phyloP scores from a whole-genome alignment of 2,888 invertebrate species.

The Deladenus siricidicola region DNA sequence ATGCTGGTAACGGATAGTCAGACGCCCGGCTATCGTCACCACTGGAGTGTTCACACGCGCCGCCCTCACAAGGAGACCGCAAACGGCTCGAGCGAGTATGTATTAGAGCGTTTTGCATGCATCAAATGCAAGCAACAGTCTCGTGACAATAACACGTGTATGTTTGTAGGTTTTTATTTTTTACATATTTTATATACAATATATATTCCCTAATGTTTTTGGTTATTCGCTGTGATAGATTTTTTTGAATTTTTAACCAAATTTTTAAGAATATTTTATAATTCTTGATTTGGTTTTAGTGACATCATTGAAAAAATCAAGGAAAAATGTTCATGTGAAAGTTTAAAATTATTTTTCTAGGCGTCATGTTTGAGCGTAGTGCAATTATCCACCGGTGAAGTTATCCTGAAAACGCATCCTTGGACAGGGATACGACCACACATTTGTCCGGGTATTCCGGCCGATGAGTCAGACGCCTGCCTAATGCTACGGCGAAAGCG shows the following conservation, averaged over 20 bases:
- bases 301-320: no score
- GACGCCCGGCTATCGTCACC: constrained; percentile 1
- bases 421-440: constrained; percentile 2
- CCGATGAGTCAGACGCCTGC: constrained; percentile 5
- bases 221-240: no score
- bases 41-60: constrained; percentile 2
- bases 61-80: neutral
- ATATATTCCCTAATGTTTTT: no score
- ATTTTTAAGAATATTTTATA: no score
- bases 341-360: neutral
- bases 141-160: neutral
- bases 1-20: constrained; percentile 1
- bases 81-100: neutral
- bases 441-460: neutral
- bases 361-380: neutral
- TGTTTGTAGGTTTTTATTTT: neutral
- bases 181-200: no score
- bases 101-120: neutral
- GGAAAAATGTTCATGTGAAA: no score
- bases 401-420: neutral
- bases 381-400: neutral
- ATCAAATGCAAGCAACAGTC: constrained; percentile 4
- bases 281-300: no score
- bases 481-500: neutral
- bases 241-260: no score